Conservation (phyloP, 2,113 vertebrate species). For the Caracal caracal region DNA sequence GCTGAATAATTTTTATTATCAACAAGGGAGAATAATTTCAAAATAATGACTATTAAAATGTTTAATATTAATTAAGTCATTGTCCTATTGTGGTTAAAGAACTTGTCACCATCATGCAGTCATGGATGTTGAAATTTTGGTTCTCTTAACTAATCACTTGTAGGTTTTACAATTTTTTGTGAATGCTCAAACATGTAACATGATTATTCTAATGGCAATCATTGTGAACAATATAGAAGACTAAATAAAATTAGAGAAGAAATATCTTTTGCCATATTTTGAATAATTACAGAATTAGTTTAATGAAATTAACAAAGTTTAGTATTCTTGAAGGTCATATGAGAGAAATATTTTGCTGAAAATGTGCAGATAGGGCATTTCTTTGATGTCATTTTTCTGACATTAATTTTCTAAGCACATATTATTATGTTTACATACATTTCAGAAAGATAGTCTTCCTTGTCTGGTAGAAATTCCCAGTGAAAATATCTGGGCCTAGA, state of each 20-base stretch:
- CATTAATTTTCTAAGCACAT: not conserved
- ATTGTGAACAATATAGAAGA: constrained; percentile 86
- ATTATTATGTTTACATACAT: not conserved
- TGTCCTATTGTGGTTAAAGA: not conserved
- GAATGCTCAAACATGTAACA: constrained; percentile 90
- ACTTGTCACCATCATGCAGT: not conserved
- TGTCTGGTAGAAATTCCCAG: not conserved
- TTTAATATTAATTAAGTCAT: not conserved
- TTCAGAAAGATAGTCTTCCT: not conserved
- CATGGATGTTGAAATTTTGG: not conserved
- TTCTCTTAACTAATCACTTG: constrained; percentile 34
- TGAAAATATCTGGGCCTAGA: not conserved
- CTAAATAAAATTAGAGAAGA: not conserved
- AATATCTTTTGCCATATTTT: not conserved
- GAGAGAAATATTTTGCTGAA: not conserved
- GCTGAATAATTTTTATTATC: not conserved
- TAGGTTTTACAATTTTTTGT: constrained; percentile 94
- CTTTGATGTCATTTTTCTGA: not conserved
- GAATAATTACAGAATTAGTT: not conserved
- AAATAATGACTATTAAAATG: not conserved
- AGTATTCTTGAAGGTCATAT: not conserved
- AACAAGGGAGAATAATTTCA: not conserved
- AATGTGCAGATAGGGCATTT: not conserved
- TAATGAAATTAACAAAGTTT: not conserved
- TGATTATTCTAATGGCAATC: constrained; percentile 93